Percentiles rank a stretch among this genome's conserved stretches.
phyloP scores from a whole-genome alignment of 2,797 vertebrate species.

The Chiloscyllium punctatum region DNA sequence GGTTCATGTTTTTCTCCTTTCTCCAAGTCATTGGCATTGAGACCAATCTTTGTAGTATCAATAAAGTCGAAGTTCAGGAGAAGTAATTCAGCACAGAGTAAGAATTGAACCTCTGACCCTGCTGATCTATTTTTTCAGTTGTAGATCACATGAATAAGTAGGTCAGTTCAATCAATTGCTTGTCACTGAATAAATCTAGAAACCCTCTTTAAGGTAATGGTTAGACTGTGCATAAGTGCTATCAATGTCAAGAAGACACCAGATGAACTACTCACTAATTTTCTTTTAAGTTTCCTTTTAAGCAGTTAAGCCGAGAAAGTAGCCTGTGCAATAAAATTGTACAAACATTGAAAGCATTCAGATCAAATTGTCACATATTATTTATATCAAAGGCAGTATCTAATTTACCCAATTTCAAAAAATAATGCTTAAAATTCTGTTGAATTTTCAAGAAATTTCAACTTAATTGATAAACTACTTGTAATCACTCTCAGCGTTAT shows the following conservation, averaged over 20 bases:
- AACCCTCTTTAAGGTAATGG: background rate
- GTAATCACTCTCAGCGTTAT: background rate
- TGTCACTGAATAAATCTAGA: background rate
- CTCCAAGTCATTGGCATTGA: background rate
- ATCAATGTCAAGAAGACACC: background rate
- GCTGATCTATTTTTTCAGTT: background rate
- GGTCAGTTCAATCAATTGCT: background rate
- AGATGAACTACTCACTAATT: background rate
- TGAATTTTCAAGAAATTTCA: background rate
- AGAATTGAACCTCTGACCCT: background rate
- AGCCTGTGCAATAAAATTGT: background rate
- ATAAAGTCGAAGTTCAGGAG: background rate
- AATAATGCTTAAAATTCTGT: background rate
- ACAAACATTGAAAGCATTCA: background rate
- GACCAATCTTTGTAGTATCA: too few relatives aligned
- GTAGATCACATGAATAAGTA: background rate
- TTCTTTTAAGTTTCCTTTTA: background rate
- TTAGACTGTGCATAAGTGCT: background rate
- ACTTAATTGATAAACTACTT: background rate
- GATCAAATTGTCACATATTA: background rate
- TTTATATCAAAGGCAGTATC: background rate
- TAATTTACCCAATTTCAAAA: background rate
- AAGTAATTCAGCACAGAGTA: background rate
- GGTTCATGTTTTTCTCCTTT: background rate
- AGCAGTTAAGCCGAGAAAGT: background rate